These are phyloP conservation scores for Pyrochroa serraticornis DNA, from an alignment of 2,888 invertebrate species.

Conservation along the genomic window DNA sequence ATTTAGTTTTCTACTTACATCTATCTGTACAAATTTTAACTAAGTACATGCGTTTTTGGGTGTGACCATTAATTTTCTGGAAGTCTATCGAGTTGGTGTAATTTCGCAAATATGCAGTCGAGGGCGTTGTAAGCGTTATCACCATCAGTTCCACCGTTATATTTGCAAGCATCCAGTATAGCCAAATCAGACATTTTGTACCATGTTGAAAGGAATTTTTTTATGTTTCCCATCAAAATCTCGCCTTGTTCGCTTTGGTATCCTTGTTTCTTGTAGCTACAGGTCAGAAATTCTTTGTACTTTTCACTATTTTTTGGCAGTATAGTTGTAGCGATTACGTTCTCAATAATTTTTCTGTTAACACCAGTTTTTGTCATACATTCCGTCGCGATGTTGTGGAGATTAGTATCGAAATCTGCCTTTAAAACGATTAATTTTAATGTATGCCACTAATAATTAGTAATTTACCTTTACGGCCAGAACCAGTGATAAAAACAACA, in stretches of 20 bases:
- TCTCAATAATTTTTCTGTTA: conserved; percentile 35
- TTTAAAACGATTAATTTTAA: not conserved
- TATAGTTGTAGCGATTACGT: conserved; percentile 31
- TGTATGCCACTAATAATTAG: too few relatives aligned
- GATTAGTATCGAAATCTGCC: conserved; percentile 8
- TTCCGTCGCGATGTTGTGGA: conserved; percentile 34
- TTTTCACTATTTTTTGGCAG: conserved; percentile 34
- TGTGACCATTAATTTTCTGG: not conserved
- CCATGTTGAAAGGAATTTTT: conserved; percentile 37
- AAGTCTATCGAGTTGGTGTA: conserved; percentile 1
- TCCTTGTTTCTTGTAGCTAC: conserved; percentile 49
- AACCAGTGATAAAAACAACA: too few relatives aligned
- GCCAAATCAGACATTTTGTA: conserved; percentile 33
- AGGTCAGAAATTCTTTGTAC: conserved; percentile 45
- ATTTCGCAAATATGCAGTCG: conserved; percentile 32
- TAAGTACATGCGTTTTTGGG: conserved; percentile 6
- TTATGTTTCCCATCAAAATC: conserved; percentile 45
- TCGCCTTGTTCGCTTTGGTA: conserved; percentile 43
- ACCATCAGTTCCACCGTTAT: conserved; percentile 28
- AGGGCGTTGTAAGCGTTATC: conserved; percentile 38
- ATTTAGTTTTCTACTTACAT: too few relatives aligned
- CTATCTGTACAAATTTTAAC: not conserved
- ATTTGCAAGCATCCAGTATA: conserved; percentile 32
- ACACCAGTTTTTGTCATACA: conserved; percentile 44
- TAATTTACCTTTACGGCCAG: too few relatives aligned